phyloP scores from a whole-genome alignment of 2,797 vertebrate species.

The Coranthus polyacanthus region DNA sequence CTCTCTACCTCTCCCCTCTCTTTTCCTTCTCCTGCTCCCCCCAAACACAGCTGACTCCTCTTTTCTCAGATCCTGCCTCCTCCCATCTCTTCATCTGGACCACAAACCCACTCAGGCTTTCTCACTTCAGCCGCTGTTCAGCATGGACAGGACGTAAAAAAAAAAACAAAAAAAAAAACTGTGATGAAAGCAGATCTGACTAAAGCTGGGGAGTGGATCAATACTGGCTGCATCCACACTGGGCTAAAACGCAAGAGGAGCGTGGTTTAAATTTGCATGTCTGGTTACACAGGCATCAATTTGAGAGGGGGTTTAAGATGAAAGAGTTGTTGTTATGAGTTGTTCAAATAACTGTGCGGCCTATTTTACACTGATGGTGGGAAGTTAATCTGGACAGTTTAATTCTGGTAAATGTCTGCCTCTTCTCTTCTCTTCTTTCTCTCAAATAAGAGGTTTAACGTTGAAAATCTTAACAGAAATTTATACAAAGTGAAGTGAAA shows the following conservation, averaged over 20 bases:
- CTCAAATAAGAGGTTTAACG: too few relatives aligned
- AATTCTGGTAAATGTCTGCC: neutral
- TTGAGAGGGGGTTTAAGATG: neutral
- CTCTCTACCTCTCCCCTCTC: constrained; percentile 23
- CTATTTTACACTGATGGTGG: too few relatives aligned
- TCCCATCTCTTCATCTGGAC: constrained; percentile 52
- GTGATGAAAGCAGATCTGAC: constrained; percentile 28
- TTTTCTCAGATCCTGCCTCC: constrained; percentile 32
- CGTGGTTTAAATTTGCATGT: too few relatives aligned
- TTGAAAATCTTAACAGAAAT: too few relatives aligned
- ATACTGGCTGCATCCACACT: constrained; percentile 6
- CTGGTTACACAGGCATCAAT: constrained; percentile 1
- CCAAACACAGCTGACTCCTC: constrained; percentile 48
- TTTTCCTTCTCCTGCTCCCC: too few relatives aligned
- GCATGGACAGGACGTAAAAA: constrained; percentile 30
- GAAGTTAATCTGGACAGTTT: neutral
- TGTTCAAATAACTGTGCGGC: too few relatives aligned
- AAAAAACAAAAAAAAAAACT: too few relatives aligned
- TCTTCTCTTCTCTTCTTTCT: too few relatives aligned
- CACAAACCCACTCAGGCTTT: constrained; percentile 40
- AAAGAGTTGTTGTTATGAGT: neutral
- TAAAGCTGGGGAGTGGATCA: constrained; percentile 1
- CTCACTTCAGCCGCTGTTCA: constrained; percentile 41
- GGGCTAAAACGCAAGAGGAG: too few relatives aligned
- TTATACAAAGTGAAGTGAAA: neutral